Percentiles rank a stretch among this genome's conserved stretches.
These are phyloP conservation scores for Minunthozetes semirufus DNA, from an alignment of 2,888 invertebrate species.

Conservation along the genomic window DNA sequence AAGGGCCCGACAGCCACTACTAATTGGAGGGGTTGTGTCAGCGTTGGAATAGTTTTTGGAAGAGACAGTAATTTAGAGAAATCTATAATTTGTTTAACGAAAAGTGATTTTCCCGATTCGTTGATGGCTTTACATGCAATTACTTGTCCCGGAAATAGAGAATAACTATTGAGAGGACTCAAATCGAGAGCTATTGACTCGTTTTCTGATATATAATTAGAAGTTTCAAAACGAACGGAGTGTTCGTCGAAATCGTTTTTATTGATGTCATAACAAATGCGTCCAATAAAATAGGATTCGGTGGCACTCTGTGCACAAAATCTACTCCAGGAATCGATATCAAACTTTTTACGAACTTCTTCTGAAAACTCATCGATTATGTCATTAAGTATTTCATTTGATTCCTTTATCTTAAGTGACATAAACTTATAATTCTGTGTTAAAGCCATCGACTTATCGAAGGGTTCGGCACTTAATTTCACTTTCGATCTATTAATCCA, in stretches of 20 bases:
- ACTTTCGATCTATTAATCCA: conserved; percentile 20
- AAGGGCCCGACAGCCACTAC: conserved; percentile 35
- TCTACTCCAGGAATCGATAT: neutral
- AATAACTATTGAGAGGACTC: neutral
- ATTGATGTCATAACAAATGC: conserved; percentile 11
- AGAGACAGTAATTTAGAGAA: neutral
- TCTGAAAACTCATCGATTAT: conserved; percentile 26
- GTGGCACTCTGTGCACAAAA: neutral
- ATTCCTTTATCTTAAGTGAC: conserved; percentile 29
- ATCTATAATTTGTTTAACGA: conserved; percentile 25
- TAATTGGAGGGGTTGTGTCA: conserved; percentile 16
- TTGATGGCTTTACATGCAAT: conserved; percentile 27
- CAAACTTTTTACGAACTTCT: neutral
- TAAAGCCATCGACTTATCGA: neutral
- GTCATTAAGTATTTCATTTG: conserved; percentile 30
- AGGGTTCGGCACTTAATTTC: neutral
- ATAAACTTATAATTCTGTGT: conserved; percentile 29
- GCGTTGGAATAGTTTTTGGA: neutral
- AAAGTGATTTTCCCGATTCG: neutral
- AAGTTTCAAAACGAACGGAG: neutral
- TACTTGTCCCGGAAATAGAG: conserved; percentile 37
- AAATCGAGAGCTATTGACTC: conserved; percentile 20
- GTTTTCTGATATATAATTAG: neutral
- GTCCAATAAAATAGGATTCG: conserved; percentile 30
- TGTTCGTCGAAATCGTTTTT: neutral